Percentiles rank a stretch among this genome's conserved stretches.
Evolutionary conservation across 2,113 vertebrate genomes (phyloP).

Genomic region (Cynopterus brachyotis): DNA sequence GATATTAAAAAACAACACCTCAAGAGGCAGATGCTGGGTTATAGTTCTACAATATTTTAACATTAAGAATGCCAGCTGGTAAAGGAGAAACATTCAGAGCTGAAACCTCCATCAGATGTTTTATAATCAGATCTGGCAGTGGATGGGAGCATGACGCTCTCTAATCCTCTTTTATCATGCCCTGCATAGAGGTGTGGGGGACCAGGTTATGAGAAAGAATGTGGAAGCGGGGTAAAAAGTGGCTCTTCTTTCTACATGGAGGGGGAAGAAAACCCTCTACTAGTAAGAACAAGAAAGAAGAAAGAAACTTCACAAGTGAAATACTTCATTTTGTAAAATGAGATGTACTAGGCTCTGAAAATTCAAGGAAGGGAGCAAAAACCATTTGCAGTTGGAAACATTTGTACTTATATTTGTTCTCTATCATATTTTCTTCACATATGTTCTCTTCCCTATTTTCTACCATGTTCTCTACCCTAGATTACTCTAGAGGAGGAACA

Average conservation of each 20-base stretch:
- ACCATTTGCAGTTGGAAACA: not conserved
- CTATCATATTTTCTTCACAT: not conserved
- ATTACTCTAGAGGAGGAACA: constrained; percentile 15
- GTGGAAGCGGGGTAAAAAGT: not conserved
- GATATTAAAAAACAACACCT: not conserved
- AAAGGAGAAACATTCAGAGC: not conserved
- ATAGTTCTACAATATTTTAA: not conserved
- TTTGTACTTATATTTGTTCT: constrained; percentile 36
- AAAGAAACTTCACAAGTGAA: constrained; percentile 1
- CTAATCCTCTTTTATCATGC: not conserved
- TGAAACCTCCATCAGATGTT: not conserved
- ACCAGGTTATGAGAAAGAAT: not conserved
- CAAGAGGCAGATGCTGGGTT: constrained; percentile 2
- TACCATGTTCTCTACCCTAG: not conserved
- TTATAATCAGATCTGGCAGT: not conserved
- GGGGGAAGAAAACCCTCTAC: not conserved
- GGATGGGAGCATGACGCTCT: not conserved
- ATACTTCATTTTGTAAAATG: not conserved
- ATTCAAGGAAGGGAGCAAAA: not conserved
- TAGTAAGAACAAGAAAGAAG: not conserved
- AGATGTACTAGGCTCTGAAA: not conserved
- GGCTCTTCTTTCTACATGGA: not conserved
- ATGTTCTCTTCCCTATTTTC: constrained; percentile 10
- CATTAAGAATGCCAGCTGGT: not conserved
- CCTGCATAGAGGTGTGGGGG: not conserved